These are phyloP conservation scores for Sinocyclocheilus maitianheensis DNA, from an alignment of 2,113 vertebrate genomes.

Conservation along the genomic window DNA sequence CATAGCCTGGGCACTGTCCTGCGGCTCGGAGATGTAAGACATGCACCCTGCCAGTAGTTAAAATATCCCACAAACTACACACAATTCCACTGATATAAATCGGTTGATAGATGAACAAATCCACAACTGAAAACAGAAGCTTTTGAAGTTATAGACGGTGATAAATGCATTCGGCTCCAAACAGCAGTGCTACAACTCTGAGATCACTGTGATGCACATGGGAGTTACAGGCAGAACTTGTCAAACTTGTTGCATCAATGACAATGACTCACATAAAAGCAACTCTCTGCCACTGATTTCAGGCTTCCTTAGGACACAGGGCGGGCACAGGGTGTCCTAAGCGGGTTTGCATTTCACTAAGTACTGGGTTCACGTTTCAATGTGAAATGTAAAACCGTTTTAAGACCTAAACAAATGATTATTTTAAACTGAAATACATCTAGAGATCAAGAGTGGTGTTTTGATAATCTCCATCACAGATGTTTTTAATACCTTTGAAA, in stretches of 20 bases:
- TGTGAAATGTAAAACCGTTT: not conserved
- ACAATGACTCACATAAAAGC: not conserved
- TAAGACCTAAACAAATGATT: not conserved
- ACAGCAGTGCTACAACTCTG: not conserved
- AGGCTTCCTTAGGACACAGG: not conserved
- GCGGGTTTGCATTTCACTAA: not conserved
- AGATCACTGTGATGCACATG: not conserved
- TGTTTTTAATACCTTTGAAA: not conserved
- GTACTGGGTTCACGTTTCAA: not conserved
- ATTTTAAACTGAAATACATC: not conserved
- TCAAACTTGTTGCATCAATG: constrained; percentile 11
- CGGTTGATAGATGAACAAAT: not conserved
- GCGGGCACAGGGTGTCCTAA: not conserved
- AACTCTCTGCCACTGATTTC: not conserved
- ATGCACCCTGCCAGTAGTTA: not conserved
- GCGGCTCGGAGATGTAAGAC: constrained; percentile 89
- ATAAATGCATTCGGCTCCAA: constrained; percentile 7
- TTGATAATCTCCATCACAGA: not conserved
- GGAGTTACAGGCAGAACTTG: not conserved
- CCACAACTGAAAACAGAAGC: not conserved
- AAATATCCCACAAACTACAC: not conserved
- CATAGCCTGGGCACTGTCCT: constrained; percentile 94
- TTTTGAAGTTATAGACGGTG: not conserved
- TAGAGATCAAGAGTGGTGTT: not conserved
- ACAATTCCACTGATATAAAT: not conserved